A percentile compares a stretch with the other conserved stretches of the same genome.
phyloP scores from a whole-genome alignment of 2,113 vertebrate species.

The Ia io region DNA sequence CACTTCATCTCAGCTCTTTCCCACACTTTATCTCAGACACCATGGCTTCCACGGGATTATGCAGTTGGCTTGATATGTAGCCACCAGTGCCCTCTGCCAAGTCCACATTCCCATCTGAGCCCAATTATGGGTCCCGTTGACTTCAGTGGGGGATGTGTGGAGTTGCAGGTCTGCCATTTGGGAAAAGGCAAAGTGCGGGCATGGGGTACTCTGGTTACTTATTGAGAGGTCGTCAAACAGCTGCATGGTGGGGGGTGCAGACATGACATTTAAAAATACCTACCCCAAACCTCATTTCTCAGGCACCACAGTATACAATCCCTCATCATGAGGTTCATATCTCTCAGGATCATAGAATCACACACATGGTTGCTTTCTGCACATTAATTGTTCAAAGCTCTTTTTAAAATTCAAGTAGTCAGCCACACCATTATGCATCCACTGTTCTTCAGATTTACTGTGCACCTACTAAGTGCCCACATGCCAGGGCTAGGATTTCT shows the following conservation, averaged over 20 bases:
- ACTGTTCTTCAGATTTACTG: not conserved
- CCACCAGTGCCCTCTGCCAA: not conserved
- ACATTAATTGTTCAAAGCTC: not conserved
- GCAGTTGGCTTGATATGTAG: not conserved
- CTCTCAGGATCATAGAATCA: not conserved
- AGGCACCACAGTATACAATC: fast-evolving
- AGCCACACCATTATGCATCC: not conserved
- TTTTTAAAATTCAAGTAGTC: not conserved
- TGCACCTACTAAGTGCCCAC: not conserved
- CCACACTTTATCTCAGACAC: not conserved
- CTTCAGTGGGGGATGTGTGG: not conserved
- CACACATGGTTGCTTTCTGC: not conserved
- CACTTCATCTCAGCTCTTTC: not conserved
- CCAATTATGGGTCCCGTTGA: not conserved
- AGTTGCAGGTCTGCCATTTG: not conserved
- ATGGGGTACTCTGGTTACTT: not conserved
- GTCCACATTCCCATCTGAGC: not conserved
- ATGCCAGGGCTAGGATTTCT: not conserved
- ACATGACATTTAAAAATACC: not conserved
- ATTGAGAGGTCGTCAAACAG: not conserved
- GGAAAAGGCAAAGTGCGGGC: not conserved
- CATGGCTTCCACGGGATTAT: not conserved
- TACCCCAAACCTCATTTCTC: not conserved
- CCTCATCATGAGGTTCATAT: not conserved
- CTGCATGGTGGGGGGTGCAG: not conserved